phyloP scores from a whole-genome alignment of 1,140 invertebrate species.

The Mya arenaria region DNA sequence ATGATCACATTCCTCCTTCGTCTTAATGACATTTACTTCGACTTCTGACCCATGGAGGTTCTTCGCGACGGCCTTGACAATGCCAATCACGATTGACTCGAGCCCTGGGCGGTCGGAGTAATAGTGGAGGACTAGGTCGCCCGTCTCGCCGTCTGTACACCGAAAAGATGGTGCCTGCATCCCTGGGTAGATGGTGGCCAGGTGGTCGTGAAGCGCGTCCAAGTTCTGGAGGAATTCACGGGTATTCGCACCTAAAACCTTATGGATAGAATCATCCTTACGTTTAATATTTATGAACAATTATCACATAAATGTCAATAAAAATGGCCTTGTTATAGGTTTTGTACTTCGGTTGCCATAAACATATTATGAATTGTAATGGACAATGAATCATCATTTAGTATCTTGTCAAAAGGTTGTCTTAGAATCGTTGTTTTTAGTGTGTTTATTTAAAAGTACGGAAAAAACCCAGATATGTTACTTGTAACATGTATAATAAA shows the following conservation, averaged over 20 bases:
- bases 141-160: conserved; percentile 81
- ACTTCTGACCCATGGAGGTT: conserved; percentile 95
- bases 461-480: no score
- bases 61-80: conserved; percentile 89
- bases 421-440: no score
- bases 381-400: no score
- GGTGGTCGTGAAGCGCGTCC: conserved; percentile 80
- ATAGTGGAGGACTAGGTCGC: conserved; percentile 79
- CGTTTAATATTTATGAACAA: no score
- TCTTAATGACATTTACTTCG: conserved; percentile 91
- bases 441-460: no score
- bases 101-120: conserved; percentile 80
- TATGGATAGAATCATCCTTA: no score
- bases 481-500: no score
- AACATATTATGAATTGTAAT: no score
- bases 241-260: conserved; percentile 76
- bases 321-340: no score
- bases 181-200: conserved; percentile 80
- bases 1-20: conserved; percentile 92
- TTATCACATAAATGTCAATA: no score
- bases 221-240: conserved; percentile 79
- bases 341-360: no score
- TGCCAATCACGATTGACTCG: conserved; percentile 76
- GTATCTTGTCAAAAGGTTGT: no score
- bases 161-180: conserved; percentile 82